phyloP scores from a whole-genome alignment of 2,797 vertebrate species.

The Schizopygopsis pylzovi region DNA sequence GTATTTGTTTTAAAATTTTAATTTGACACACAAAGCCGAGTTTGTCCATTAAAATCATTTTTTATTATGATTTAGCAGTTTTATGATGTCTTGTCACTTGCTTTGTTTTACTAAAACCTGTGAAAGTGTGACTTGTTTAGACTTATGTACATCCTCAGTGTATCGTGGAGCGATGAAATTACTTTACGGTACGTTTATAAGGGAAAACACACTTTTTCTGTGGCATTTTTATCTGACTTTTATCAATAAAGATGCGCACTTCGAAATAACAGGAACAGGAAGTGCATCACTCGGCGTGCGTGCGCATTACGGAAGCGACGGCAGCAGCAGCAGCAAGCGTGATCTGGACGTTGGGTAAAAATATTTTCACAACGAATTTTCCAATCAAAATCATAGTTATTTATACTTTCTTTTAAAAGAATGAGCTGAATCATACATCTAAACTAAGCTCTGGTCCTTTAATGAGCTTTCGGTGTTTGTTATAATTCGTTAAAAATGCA shows the following conservation, averaged over 20 bases:
- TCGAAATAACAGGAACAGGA: slow-evolving; percentile 58
- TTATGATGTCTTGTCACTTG: not conserved
- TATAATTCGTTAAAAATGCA: not conserved
- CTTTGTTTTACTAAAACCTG: not conserved
- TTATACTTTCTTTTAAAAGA: not conserved
- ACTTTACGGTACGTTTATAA: not conserved
- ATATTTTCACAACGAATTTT: not conserved
- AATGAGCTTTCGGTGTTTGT: not conserved
- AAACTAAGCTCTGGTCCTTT: not conserved
- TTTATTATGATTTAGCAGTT: not conserved
- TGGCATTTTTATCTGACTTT: not conserved
- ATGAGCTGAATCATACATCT: accelerated
- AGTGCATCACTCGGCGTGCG: slow-evolving; percentile 43
- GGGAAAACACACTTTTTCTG: not conserved
- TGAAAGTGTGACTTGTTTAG: not conserved
- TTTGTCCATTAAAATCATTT: not conserved
- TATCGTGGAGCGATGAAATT: not conserved
- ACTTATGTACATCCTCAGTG: not conserved
- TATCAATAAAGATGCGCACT: slow-evolving; percentile 60
- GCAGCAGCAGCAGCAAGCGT: slow-evolving; percentile 48
- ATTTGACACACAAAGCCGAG: not conserved
- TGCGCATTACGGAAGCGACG: slow-evolving; percentile 55
- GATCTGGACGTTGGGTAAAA: slow-evolving; percentile 54
- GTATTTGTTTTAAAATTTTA: not conserved
- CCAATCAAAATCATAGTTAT: not conserved